phyloP scores from a whole-genome alignment of 1,140 invertebrate species.

The Grapholita molesta region DNA sequence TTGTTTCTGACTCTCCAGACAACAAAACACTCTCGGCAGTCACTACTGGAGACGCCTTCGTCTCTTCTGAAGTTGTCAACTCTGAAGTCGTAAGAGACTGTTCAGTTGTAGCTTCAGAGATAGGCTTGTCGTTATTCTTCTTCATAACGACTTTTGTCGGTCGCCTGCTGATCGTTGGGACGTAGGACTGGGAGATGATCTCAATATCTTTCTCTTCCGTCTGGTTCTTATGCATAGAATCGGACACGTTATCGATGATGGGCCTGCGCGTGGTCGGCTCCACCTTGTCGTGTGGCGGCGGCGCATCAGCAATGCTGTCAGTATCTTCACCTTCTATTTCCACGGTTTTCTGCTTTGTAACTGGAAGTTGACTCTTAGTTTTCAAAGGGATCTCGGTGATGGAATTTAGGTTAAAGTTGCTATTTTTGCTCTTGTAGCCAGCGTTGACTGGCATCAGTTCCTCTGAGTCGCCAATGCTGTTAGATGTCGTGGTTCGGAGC shows the following conservation, averaged over 20 bases:
- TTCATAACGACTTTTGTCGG: conserved; percentile 64
- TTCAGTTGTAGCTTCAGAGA: conserved; percentile 28
- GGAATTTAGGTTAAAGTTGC: conserved; percentile 63
- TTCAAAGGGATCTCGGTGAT: conserved; percentile 63
- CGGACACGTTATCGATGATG: conserved; percentile 65
- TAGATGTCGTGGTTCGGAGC: conserved; percentile 30
- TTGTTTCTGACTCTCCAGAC: background rate
- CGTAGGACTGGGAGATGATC: conserved; percentile 65
- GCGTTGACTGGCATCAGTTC: conserved; percentile 66
- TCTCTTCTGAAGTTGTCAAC: background rate
- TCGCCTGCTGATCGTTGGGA: conserved; percentile 57
- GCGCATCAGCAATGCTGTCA: conserved; percentile 59
- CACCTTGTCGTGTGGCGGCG: conserved; percentile 58
- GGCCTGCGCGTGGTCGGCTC: conserved; percentile 67
- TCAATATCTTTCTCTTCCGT: conserved; percentile 64
- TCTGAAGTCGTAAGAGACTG: background rate
- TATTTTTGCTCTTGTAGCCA: conserved; percentile 69
- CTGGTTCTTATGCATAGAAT: conserved; percentile 42
- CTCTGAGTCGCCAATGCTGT: conserved; percentile 60
- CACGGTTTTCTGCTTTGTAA: conserved; percentile 51
- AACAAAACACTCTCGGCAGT: background rate
- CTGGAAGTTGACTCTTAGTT: conserved; percentile 35
- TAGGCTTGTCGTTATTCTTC: conserved; percentile 40
- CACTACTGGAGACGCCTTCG: background rate
- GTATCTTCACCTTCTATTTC: conserved; percentile 67